Evolutionary conservation across 1,140 invertebrate genomes (phyloP).

Genomic region (Anoplolepis gracilipes): DNA sequence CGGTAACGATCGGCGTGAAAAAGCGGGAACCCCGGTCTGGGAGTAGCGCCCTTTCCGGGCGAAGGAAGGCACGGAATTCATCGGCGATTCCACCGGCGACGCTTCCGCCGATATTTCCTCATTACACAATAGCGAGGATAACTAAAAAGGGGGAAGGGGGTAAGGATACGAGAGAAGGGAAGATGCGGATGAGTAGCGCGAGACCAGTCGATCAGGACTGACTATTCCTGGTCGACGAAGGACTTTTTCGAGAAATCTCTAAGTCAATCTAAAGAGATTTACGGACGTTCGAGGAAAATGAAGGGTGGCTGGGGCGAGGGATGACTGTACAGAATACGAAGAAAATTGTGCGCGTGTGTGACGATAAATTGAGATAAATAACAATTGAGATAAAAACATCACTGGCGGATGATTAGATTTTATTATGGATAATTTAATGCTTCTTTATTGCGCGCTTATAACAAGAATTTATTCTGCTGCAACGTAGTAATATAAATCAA

Average conservation of each 20-base stretch:
- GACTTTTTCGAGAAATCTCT: slow-evolving; percentile 32
- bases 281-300: background rate
- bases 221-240: slow-evolving; percentile 24
- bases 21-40: slow-evolving; percentile 42
- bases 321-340: background rate
- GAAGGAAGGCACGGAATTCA: slow-evolving; percentile 48
- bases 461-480: background rate
- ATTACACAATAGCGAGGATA: slow-evolving; percentile 42
- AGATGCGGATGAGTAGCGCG: background rate
- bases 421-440: background rate
- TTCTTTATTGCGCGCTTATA: background rate
- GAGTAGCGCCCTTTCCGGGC: slow-evolving; percentile 38
- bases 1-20: slow-evolving; percentile 60
- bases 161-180: background rate
- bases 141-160: background rate
- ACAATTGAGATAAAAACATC: slow-evolving; percentile 6
- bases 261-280: slow-evolving; percentile 49
- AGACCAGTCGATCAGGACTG: slow-evolving; percentile 9
- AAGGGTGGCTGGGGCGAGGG: too few relatives aligned
- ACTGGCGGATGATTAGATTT: background rate
- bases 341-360: slow-evolving; percentile 3
- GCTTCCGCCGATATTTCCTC: slow-evolving; percentile 51
- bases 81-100: slow-evolving; percentile 39
- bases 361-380: slow-evolving; percentile 45
- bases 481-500: background rate